These are phyloP conservation scores for Melipona beecheii DNA, from an alignment of 2,888 invertebrate genomes.

Conservation along the genomic window DNA sequence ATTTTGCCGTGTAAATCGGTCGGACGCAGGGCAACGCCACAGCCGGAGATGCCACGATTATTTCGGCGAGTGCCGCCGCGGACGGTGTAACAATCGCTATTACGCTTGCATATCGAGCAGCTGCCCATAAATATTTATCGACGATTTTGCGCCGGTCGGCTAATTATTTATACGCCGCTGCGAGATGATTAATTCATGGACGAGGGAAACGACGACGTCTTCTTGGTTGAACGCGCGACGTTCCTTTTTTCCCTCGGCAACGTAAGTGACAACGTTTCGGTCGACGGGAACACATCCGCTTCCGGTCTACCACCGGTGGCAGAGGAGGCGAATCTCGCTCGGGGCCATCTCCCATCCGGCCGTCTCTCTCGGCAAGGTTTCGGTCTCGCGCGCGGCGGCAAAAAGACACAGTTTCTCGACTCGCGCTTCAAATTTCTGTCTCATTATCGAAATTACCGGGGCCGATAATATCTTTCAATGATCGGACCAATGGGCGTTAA, in stretches of 20 bases:
- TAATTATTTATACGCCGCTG: conserved; percentile 70
- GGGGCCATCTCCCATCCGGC: not conserved
- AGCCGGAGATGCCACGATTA: conserved; percentile 62
- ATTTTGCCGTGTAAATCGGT: conserved; percentile 65
- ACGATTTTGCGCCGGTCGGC: conserved; percentile 64
- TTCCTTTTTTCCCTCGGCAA: conserved; percentile 30
- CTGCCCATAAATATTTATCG: conserved; percentile 75
- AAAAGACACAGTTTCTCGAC: not conserved
- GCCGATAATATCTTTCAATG: conserved; percentile 21
- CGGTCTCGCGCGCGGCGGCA: conserved; percentile 1
- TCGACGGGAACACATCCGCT: conserved; percentile 1
- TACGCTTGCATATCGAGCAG: conserved; percentile 69
- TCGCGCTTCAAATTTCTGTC: conserved; percentile 3
- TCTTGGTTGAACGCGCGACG: conserved; percentile 21
- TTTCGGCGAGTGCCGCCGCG: conserved; percentile 62
- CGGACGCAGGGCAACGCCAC: not conserved
- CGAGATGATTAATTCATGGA: conserved; percentile 71
- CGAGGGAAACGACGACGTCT: conserved; percentile 50
- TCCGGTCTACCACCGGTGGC: not conserved
- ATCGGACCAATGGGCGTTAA: not conserved
- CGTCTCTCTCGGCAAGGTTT: no score
- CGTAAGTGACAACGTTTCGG: conserved; percentile 54
- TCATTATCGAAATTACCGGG: conserved; percentile 25
- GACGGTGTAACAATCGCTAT: conserved; percentile 68
- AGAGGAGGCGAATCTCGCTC: not conserved